These are phyloP conservation scores for Sympetrum striolatum DNA, from an alignment of 2,888 invertebrate species.

Conservation along the genomic window DNA sequence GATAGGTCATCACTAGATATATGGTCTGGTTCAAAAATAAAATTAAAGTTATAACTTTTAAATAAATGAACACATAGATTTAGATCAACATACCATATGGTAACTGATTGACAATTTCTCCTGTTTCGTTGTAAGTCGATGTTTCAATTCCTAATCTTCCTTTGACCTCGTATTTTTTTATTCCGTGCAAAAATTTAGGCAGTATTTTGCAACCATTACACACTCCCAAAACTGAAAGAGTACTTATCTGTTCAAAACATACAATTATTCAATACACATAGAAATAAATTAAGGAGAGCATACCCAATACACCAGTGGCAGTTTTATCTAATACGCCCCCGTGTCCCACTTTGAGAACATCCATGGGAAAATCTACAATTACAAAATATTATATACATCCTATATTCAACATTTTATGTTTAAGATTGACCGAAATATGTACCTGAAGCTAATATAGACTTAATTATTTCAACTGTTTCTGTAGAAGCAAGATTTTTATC, in stretches of 20 bases:
- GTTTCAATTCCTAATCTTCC: conserved; percentile 52
- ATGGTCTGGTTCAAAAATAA: conserved; percentile 49
- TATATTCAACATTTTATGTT: not conserved
- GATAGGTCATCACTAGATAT: conserved; percentile 50
- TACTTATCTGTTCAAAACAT: not conserved
- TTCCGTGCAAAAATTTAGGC: conserved; percentile 51
- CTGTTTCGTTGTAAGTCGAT: conserved; percentile 53
- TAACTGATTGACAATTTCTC: conserved; percentile 50
- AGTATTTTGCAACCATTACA: conserved; percentile 53
- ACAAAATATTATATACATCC: conserved; percentile 27
- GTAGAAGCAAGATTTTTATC: conserved; percentile 44
- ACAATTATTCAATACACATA: not conserved
- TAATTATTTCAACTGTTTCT: conserved; percentile 45
- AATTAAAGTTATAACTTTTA: not conserved
- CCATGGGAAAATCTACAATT: conserved; percentile 45
- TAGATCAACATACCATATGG: conserved; percentile 50
- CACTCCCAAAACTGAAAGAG: conserved; percentile 52
- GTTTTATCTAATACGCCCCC: conserved; percentile 54
- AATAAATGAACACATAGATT: not conserved
- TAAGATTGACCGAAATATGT: not conserved
- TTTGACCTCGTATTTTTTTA: conserved; percentile 52
- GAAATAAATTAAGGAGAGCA: not conserved
- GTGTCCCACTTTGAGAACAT: conserved; percentile 52
- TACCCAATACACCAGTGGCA: conserved; percentile 53
- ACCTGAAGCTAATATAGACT: conserved; percentile 37